phyloP scores from a whole-genome alignment of 2,888 invertebrate species.

The Drosophila neonasuta region DNA sequence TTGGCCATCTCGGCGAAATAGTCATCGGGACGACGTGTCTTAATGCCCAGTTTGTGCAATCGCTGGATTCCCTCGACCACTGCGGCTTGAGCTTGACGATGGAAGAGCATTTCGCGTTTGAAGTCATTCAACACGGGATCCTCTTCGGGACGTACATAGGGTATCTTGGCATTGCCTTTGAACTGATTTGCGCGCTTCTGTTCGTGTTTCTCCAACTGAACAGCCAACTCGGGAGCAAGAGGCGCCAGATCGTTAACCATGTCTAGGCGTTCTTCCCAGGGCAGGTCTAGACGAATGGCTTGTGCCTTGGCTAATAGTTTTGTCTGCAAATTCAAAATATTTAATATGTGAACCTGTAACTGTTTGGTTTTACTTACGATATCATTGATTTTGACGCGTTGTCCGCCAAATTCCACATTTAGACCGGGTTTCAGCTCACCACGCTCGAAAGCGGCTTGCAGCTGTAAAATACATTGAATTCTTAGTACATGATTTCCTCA shows the following conservation, averaged over 20 bases:
- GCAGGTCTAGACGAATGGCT: slow-evolving; percentile 87
- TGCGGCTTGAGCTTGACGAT: slow-evolving; percentile 93
- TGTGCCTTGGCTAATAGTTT: slow-evolving; percentile 87
- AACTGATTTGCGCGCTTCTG: slow-evolving; percentile 86
- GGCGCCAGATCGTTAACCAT: slow-evolving; percentile 90
- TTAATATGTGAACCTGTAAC: accelerated
- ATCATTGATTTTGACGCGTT: slow-evolving; percentile 87
- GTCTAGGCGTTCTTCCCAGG: slow-evolving; percentile 94
- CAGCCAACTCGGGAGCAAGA: slow-evolving; percentile 91
- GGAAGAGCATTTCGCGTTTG: slow-evolving; percentile 93
- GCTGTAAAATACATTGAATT: slow-evolving; percentile 83
- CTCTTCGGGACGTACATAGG: slow-evolving; percentile 85
- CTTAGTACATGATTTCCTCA: neutral
- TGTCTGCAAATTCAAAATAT: slow-evolving; percentile 53
- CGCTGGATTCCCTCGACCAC: slow-evolving; percentile 90
- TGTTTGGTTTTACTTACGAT: slow-evolving; percentile 84
- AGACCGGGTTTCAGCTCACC: slow-evolving; percentile 94
- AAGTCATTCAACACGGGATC: slow-evolving; percentile 95
- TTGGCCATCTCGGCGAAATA: slow-evolving; percentile 99
- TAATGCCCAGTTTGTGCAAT: slow-evolving; percentile 88
- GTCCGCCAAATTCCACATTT: slow-evolving; percentile 86
- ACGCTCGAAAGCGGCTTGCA: slow-evolving; percentile 94
- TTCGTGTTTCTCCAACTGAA: slow-evolving; percentile 90
- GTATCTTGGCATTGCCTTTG: slow-evolving; percentile 88
- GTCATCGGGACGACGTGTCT: slow-evolving; percentile 94